phyloP scores from a whole-genome alignment of 2,113 vertebrate species.

The Columbina picui region DNA sequence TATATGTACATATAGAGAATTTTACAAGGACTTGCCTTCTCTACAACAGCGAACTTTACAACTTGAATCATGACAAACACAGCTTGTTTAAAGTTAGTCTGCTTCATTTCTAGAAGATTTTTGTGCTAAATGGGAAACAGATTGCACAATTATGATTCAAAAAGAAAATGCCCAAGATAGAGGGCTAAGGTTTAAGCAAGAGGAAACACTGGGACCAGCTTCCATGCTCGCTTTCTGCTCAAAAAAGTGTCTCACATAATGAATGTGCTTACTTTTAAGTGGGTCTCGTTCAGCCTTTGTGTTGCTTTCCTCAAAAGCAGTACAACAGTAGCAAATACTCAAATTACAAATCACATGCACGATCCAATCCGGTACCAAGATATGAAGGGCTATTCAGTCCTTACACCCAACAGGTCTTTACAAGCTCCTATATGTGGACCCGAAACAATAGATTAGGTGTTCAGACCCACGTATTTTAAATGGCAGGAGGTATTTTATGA shows the following conservation, averaged over 20 bases:
- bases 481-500: neutral
- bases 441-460: neutral
- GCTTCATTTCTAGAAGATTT: slow-evolving; percentile 72
- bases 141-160: slow-evolving; percentile 73
- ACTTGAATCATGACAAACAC: slow-evolving; percentile 66
- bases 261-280: slow-evolving; percentile 41
- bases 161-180: slow-evolving; percentile 71
- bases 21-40: slow-evolving; percentile 52
- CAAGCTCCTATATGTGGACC: neutral
- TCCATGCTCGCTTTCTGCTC: slow-evolving; percentile 30
- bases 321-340: slow-evolving; percentile 28
- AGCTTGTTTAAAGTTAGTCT: slow-evolving; percentile 74
- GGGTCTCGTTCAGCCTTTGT: slow-evolving; percentile 58
- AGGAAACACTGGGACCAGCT: neutral
- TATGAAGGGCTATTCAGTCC: neutral
- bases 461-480: neutral
- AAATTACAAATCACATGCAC: neutral
- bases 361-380: neutral
- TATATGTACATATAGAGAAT: neutral
- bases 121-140: slow-evolving; percentile 72
- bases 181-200: slow-evolving; percentile 56
- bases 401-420: neutral
- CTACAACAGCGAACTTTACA: slow-evolving; percentile 67
- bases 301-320: slow-evolving; percentile 48
- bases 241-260: slow-evolving; percentile 30